Evolutionary conservation across 2,113 vertebrate genomes (phyloP).

Genomic region (Sterna hirundo): DNA sequence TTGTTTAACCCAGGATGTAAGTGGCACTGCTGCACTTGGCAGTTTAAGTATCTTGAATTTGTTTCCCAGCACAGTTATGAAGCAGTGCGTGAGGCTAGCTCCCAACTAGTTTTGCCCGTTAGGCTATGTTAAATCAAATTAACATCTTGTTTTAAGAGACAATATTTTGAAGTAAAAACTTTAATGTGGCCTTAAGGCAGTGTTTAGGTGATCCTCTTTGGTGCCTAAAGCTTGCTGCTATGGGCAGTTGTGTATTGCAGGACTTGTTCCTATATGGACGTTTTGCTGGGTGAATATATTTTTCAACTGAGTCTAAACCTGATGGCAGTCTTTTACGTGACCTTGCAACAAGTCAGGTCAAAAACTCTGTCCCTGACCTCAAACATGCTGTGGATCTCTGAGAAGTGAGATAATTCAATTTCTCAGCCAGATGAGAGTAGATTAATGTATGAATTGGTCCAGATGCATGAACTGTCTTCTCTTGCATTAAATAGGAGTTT

Average conservation of each 20-base stretch:
- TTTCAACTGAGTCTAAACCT: background rate
- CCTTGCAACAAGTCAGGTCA: background rate
- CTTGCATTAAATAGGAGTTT: background rate
- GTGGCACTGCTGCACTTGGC: background rate
- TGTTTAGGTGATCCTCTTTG: background rate
- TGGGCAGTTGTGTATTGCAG: background rate
- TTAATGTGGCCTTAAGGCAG: background rate
- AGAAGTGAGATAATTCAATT: conserved; percentile 5
- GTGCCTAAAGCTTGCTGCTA: background rate
- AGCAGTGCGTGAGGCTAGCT: background rate
- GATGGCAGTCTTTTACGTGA: background rate
- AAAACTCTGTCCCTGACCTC: background rate
- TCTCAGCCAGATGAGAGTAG: background rate
- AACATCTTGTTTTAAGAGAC: background rate
- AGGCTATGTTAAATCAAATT: background rate
- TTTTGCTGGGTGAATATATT: background rate
- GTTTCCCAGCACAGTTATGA: background rate
- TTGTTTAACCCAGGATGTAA: background rate
- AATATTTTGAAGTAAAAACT: background rate
- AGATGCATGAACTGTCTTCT: background rate
- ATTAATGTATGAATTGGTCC: background rate
- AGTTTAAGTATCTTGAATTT: background rate
- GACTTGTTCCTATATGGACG: background rate
- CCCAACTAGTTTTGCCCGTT: background rate
- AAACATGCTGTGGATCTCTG: background rate